A percentile compares a stretch with the other conserved stretches of the same genome.
phyloP scores from a whole-genome alignment of 2,888 invertebrate genomes.

The Leuctra nigra region DNA sequence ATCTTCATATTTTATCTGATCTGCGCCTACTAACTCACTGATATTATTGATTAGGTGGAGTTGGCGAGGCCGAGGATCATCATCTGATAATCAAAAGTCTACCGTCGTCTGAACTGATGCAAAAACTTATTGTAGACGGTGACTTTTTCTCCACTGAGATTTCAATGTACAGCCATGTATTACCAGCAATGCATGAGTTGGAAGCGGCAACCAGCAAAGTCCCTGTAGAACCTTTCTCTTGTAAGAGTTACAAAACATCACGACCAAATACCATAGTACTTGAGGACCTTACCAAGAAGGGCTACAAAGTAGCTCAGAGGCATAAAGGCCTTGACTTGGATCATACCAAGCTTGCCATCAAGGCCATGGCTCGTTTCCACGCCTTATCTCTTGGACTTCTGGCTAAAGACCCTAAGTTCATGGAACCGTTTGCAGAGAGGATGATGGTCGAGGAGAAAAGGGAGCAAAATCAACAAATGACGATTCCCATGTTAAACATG shows the following conservation, averaged over 20 bases:
- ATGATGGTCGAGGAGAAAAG: background rate
- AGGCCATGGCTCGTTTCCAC: conserved; percentile 24
- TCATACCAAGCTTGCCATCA: conserved; percentile 15
- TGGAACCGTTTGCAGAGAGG: conserved; percentile 17
- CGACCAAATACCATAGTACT: conserved; percentile 16
- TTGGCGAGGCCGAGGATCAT: background rate
- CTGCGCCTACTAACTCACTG: too few species aligned
- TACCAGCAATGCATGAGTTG: conserved; percentile 17
- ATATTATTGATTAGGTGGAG: too few species aligned
- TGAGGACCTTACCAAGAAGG: conserved; percentile 22
- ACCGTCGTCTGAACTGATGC: conserved; percentile 19
- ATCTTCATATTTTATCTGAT: too few species aligned
- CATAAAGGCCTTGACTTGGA: conserved; percentile 20
- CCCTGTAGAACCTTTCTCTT: background rate
- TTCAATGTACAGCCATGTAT: conserved; percentile 13
- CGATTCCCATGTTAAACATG: background rate
- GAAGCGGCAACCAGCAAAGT: background rate
- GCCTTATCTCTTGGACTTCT: conserved; percentile 22
- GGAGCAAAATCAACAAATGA: background rate
- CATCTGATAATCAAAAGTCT: conserved; percentile 24
- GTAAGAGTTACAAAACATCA: background rate
- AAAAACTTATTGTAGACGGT: conserved; percentile 10
- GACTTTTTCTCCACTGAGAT: conserved; percentile 20
- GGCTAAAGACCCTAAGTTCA: conserved; percentile 9
- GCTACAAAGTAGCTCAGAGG: conserved; percentile 21